A percentile compares a stretch with the other conserved stretches of the same genome.
Evolutionary conservation across 2,888 invertebrate species (phyloP).

Genomic region (Synanthedon andrenaeformis): DNA sequence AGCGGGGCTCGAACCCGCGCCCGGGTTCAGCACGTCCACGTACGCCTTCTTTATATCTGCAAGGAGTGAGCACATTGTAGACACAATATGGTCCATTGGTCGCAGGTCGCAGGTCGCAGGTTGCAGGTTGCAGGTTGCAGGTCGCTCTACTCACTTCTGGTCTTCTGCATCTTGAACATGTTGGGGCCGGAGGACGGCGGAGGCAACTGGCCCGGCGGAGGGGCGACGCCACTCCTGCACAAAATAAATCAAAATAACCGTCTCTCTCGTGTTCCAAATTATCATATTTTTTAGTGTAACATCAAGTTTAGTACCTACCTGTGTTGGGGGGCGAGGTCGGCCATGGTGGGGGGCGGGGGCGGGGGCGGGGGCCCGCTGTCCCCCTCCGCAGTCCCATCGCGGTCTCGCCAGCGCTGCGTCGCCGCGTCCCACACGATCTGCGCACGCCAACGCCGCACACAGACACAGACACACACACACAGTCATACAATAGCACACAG

Average conservation of each 20-base stretch:
- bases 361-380: slow-evolving; percentile 31
- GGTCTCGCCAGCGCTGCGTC: slow-evolving; percentile 88
- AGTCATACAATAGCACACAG: slow-evolving; percentile 3
- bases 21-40: slow-evolving; percentile 90
- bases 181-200: slow-evolving; percentile 59
- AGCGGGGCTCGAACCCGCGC: slow-evolving; percentile 39
- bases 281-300: too few relatives aligned
- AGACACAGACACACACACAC: slow-evolving; percentile 3
- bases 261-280: too few relatives aligned
- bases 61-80: not conserved
- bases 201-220: slow-evolving; percentile 16
- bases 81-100: not conserved
- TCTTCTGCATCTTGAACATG: slow-evolving; percentile 84
- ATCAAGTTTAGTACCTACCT: not conserved
- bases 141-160: slow-evolving; percentile 80
- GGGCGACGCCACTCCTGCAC: slow-evolving; percentile 19
- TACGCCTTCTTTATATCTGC: slow-evolving; percentile 86
- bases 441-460: not conserved
- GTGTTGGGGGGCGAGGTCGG: slow-evolving; percentile 9
- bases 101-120: not conserved
- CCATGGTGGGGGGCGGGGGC: slow-evolving; percentile 33
- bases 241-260: too few relatives aligned
- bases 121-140: too few relatives aligned
- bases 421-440: slow-evolving; percentile 94
- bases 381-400: slow-evolving; percentile 77